Conservation (phyloP, 2,113 vertebrate genomes). For the Protobothrops flavoviridis region DNA sequence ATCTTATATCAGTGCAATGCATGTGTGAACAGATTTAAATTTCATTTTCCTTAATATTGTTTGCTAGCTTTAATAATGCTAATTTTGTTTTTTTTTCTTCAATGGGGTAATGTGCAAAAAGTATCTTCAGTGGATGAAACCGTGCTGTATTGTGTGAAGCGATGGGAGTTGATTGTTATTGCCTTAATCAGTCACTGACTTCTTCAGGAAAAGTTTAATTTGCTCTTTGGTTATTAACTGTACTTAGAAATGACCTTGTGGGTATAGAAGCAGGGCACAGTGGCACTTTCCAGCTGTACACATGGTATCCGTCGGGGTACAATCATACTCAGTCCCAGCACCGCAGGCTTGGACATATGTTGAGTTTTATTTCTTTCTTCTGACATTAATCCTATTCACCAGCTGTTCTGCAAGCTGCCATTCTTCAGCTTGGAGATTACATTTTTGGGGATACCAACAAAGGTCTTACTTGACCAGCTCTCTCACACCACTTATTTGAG, state of each 20-base stretch:
- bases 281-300: conserved; percentile 98
- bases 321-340: conserved; percentile 97
- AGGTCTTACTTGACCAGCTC: conserved; percentile 88
- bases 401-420: conserved; percentile 99
- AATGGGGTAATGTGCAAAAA: conserved; percentile 52
- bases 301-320: conserved; percentile 98
- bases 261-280: conserved; percentile 82
- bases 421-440: conserved; percentile 97
- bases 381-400: conserved; percentile 99
- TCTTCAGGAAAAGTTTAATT: conserved; percentile 81
- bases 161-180: conserved; percentile 40
- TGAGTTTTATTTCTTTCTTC: conserved; percentile 99
- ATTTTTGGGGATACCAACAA: conserved; percentile 95
- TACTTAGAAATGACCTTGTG: conserved; percentile 98
- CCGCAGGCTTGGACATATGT: conserved; percentile 99
- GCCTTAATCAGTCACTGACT: conserved; percentile 54
- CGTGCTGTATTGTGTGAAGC: conserved; percentile 27
- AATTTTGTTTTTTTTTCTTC: conserved; percentile 66
- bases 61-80: conserved; percentile 70
- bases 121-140: conserved; percentile 49
- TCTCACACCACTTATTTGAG: conserved; percentile 76
- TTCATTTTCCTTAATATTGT: conserved; percentile 75
- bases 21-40: conserved; percentile 78
- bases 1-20: conserved; percentile 68
- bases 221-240: conserved; percentile 85